A percentile compares a stretch with the other conserved stretches of the same genome.
Conservation (phyloP, 37 sponge, comb jelly and placozoan species). For the Diacarnus erythraeanus region DNA sequence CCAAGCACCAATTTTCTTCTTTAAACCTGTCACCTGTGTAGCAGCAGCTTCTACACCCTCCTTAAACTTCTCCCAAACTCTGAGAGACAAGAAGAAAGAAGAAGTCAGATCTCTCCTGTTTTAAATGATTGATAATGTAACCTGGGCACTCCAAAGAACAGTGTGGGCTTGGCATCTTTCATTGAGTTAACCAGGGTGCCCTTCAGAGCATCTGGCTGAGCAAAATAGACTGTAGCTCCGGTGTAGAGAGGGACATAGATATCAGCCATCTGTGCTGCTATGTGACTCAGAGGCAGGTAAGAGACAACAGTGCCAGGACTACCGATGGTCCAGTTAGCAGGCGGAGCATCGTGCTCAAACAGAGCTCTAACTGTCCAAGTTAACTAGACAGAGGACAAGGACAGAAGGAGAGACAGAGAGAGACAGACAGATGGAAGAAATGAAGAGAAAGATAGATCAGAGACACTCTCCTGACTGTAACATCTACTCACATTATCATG, state of each 20-base stretch:
- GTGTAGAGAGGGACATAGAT: slow-evolving; percentile 36
- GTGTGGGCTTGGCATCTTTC: slow-evolving; percentile 73
- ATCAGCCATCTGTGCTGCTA: slow-evolving; percentile 71
- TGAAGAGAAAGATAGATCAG: not conserved
- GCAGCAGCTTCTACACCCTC: slow-evolving; percentile 35
- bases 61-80: slow-evolving; percentile 69
- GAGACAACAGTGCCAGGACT: slow-evolving; percentile 38
- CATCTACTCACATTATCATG: slow-evolving; percentile 88
- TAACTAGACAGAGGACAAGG: slow-evolving; percentile 36
- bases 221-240: slow-evolving; percentile 66
- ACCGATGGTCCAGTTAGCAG: not conserved
- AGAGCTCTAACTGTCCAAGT: slow-evolving; percentile 50
- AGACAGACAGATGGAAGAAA: too few relatives aligned
- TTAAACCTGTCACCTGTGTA: slow-evolving; percentile 40
- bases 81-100: not conserved
- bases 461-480: not conserved
- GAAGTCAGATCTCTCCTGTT: too few relatives aligned
- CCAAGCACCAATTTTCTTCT: slow-evolving; percentile 42
- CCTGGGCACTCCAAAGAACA: slow-evolving; percentile 87
- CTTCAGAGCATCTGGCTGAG: slow-evolving; percentile 93
- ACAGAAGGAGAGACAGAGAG: too few relatives aligned
- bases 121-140: slow-evolving; percentile 4
- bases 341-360: not conserved
- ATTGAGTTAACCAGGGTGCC: slow-evolving; percentile 45
- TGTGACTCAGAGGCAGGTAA: slow-evolving; percentile 79